phyloP scores from a whole-genome alignment of 2,797 vertebrate genomes.

The Darevskia nairensis region DNA sequence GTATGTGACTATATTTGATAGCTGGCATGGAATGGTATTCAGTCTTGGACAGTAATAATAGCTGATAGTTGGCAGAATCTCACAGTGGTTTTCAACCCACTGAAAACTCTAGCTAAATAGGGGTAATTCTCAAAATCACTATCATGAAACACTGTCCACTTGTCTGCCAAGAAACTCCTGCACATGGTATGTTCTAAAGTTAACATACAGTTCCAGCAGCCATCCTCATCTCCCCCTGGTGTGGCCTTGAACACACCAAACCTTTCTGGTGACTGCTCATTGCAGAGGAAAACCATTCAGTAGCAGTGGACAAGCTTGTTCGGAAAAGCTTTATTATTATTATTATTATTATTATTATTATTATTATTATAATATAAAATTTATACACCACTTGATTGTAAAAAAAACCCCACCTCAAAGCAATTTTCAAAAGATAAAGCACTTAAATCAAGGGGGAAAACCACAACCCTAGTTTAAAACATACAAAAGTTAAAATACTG shows the following conservation, averaged over 20 bases:
- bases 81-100: neutral
- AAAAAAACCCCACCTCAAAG: too few relatives aligned
- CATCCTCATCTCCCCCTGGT: neutral
- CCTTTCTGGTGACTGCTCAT: neutral
- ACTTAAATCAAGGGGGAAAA: too few relatives aligned
- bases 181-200: neutral
- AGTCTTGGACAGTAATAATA: neutral
- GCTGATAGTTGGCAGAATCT: neutral
- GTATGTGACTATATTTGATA: neutral
- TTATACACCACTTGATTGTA: too few relatives aligned
- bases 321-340: neutral
- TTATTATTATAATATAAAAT: too few relatives aligned
- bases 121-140: neutral
- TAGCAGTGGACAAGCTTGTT: neutral
- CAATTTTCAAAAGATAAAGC: too few relatives aligned
- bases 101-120: neutral
- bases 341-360: too few relatives aligned
- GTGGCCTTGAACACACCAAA: neutral
- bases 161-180: neutral
- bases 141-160: neutral
- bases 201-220: neutral
- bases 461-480: too few relatives aligned
- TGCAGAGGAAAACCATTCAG: neutral
- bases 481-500: too few relatives aligned
- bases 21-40: neutral